These are phyloP conservation scores for Cremastinae sp. DNA, from an alignment of 2,888 invertebrate genomes.

Conservation along the genomic window DNA sequence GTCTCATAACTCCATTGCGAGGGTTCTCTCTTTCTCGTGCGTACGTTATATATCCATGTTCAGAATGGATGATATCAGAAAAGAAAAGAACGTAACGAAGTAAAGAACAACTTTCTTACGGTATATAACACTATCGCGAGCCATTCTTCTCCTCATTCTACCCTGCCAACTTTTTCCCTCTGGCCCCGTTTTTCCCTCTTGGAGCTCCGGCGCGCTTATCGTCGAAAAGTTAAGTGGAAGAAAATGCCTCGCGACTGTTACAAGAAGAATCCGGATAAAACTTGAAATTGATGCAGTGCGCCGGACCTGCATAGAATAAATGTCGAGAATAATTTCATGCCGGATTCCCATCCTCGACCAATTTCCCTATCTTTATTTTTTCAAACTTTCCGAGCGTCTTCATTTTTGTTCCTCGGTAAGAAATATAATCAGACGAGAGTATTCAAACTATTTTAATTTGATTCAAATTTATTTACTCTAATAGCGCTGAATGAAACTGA, in stretches of 20 bases:
- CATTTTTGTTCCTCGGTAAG: background rate
- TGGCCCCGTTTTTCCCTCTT: conserved; percentile 30
- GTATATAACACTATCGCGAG: conserved; percentile 53
- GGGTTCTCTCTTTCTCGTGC: conserved; percentile 59
- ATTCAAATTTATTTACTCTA: too few species aligned
- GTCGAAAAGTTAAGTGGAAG: conserved; percentile 78
- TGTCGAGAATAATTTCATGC: conserved; percentile 42
- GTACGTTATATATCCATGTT: conserved; percentile 15
- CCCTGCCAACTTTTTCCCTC: conserved; percentile 44
- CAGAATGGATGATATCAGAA: conserved; percentile 42
- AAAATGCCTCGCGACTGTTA: conserved; percentile 74
- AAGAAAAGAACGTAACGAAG: conserved; percentile 73
- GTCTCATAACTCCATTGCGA: conserved; percentile 74
- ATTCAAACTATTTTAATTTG: too few species aligned
- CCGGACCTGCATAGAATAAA: conserved; percentile 57
- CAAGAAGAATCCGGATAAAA: conserved; percentile 66
- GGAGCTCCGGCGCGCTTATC: conserved; percentile 68
- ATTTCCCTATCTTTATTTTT: conserved; percentile 4
- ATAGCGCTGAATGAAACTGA: too few species aligned
- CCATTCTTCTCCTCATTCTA: conserved; percentile 46
- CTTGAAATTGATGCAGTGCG: conserved; percentile 78
- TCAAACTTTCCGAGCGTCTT: background rate
- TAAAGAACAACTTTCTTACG: conserved; percentile 76
- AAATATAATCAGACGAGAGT: too few species aligned
- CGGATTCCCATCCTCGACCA: conserved; percentile 8